Evolutionary conservation across 2,888 invertebrate genomes (phyloP), one percentile per base, ranked within the genome.

Genomic region (Ramazzottius varieornatus): DNA sequence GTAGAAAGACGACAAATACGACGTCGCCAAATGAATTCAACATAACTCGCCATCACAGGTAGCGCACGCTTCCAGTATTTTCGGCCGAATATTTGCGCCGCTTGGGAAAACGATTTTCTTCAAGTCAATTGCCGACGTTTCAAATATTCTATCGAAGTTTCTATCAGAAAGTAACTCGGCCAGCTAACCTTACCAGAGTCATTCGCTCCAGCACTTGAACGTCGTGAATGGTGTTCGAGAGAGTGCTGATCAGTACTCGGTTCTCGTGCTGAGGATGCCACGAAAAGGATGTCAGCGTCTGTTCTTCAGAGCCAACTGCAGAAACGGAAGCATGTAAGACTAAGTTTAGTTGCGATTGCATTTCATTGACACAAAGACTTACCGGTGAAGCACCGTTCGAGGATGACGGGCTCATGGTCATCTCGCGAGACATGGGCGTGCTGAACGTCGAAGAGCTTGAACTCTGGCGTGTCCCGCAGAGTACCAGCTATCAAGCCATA

Each of bases 231-330:
- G 33, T 66, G 32, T 66, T 34, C 24, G 32, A 78, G 1, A 79
- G 72, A n/a, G 81, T 78, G 64, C 85, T 82, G 0, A 84, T 83
- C 65, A 89, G 77, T 69, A 89, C 78, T 34, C 86, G 78, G 72
- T 86, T 86, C 74, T 85, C 85, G 72, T 88, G 84, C 1, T 79
- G 79, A 1, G 86, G 85, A 77, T 93, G 92, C 89, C 93, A 93
- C 40, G 85, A 83, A 75, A 88, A 86, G 67, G 88, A 84, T 13
- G 84, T 82, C 20, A 89, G 76, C 63, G 67, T 68, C 64, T 29
- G 8, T 29, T 24, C 54, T n/a, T 54, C 54, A 24, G 54, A 16
- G 24, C 4, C 54, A 16, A 29, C 20, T 8, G 40, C 8, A 40
- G 8, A 40, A 20, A 40, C 40, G n/a, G n/a, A n/a, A n/a, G n/a